A percentile compares a stretch with the other conserved stretches of the same genome.
Evolutionary conservation across 2,113 vertebrate species (phyloP).

Genomic region (Oenanthe melanoleuca): DNA sequence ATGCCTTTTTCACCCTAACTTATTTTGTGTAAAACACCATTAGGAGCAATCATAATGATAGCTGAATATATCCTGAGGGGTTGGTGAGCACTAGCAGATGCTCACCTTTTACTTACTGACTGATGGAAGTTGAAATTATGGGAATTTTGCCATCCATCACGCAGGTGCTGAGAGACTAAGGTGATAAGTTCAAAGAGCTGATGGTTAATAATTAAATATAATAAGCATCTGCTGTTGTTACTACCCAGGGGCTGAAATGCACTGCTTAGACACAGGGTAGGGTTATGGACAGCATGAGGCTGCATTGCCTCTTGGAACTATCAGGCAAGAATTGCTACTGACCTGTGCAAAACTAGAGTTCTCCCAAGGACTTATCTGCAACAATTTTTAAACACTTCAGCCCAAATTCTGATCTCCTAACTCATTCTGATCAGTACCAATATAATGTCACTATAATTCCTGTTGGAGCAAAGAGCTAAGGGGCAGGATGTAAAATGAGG

Average conservation of each 20-base stretch:
- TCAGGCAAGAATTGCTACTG: background rate
- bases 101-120: constrained; percentile 56
- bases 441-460: background rate
- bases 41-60: constrained; percentile 20
- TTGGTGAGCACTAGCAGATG: constrained; percentile 36
- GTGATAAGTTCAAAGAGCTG: constrained; percentile 65
- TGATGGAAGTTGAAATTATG: constrained; percentile 50
- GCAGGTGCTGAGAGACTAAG: constrained; percentile 43
- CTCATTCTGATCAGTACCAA: background rate
- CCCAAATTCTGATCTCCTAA: background rate
- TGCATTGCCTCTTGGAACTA: background rate
- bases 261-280: background rate
- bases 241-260: constrained; percentile 25
- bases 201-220: constrained; percentile 65
- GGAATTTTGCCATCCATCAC: constrained; percentile 43
- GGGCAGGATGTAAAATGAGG: background rate
- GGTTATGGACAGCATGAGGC: background rate
- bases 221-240: constrained; percentile 60
- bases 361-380: background rate
- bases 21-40: constrained; percentile 45
- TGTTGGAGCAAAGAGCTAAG: background rate
- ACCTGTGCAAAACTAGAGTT: background rate
- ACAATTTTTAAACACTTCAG: background rate
- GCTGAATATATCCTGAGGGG: background rate
- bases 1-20: constrained; percentile 23